Evolutionary conservation across 2,113 vertebrate species (phyloP), one percentile per base, ranked within the genome.

Genomic region (Syngnathus floridae): DNA sequence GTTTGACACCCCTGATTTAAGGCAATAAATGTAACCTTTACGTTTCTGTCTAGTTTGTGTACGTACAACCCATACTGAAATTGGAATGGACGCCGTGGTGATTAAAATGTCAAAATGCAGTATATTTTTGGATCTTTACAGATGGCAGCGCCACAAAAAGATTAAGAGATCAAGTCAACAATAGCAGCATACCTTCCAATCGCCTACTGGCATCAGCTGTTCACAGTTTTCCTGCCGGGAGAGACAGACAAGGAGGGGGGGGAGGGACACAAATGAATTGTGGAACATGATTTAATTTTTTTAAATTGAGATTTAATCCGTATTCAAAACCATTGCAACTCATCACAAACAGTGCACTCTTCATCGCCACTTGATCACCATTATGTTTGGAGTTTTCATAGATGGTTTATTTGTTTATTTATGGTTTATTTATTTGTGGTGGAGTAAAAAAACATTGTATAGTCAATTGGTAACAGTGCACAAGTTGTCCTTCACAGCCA

Each of bases 131-230:
- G 26, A 31, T 3, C 26, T 31, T 31, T 31, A 49, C 13, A 66
- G 38, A 48, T 7, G 12, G 14, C 1, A 26, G 36, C 48, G 41
- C 46, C 31, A 55, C 21, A 26, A 61, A 31, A 40, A 14, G 56
- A 66, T 2, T 16, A 65, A 40, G n/a, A 54, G 26, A 2, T n/a
- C 37, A 46, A 46, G 12, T 49, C 13, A 35, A 58, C 51, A 65
- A 49, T 56, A 22, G 10, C 48, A 49, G 13, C 22, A 57, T 95
- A 98, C 95, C 95, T 98, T 96, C 96, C 96, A 99, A 73, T 98
- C 93, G 62, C 90, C 90, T 0, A 81, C 5, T 0, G 90, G 88
- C 74, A 95, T 92, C 86, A 96, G 93, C 75, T 92, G 86, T 5
- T 99, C 95, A 0, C 92, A 91, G 82, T 88, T 93, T 55, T 98